Evolutionary conservation across 2,888 invertebrate species (phyloP).

Genomic region (Habrosyne pyritoides): DNA sequence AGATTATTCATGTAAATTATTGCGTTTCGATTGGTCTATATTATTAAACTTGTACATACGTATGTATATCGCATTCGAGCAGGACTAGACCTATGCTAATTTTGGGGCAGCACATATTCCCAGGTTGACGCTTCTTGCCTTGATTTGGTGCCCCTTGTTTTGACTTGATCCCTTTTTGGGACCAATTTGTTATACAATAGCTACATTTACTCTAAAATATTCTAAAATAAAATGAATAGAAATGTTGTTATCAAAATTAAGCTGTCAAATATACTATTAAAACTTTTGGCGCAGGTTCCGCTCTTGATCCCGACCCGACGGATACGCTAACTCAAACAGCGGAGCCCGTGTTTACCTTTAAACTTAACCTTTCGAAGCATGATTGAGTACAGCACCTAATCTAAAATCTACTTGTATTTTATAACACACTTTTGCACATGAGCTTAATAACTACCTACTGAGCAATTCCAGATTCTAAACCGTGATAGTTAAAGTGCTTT

Average conservation of each 20-base stretch:
- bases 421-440: neutral
- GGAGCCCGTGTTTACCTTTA: constrained; percentile 1
- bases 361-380: constrained; percentile 2
- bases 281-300: neutral
- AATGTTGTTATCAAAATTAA: neutral
- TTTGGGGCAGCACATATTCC: neutral
- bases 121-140: constrained; percentile 4
- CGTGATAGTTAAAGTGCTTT: too few relatives aligned
- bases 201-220: neutral
- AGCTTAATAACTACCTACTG: too few relatives aligned
- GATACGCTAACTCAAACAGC: neutral
- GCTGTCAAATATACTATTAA: neutral
- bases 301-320: neutral
- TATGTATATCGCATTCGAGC: neutral
- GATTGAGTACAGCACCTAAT: constrained; percentile 3
- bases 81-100: constrained; percentile 5
- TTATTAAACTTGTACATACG: constrained; percentile 11
- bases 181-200: neutral
- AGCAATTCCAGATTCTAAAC: too few relatives aligned
- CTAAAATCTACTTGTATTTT: constrained; percentile 2
- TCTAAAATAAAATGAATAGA: neutral
- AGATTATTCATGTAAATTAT: constrained; percentile 24
- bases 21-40: constrained; percentile 21
- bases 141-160: constrained; percentile 6
- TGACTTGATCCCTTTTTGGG: constrained; percentile 1